Evolutionary conservation across 2,888 invertebrate species (phyloP).

Genomic region (Campoplex nolae): DNA sequence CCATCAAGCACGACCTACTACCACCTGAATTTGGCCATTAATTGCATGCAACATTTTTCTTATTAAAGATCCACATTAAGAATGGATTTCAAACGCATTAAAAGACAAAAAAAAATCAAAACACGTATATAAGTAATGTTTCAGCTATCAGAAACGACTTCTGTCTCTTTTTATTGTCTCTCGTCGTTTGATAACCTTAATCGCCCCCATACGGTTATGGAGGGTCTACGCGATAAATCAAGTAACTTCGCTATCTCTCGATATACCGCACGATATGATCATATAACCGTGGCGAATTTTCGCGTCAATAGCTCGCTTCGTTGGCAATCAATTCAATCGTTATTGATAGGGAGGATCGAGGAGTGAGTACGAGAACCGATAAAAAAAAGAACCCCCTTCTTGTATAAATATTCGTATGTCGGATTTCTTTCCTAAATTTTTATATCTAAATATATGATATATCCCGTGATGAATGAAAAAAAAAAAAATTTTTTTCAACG

Average conservation of each 20-base stretch:
- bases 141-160: conserved; percentile 11
- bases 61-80: background rate
- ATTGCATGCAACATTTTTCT: background rate
- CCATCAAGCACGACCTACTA: background rate
- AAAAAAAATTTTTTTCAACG: background rate
- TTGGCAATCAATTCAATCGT: conserved; percentile 41
- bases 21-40: background rate
- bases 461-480: background rate
- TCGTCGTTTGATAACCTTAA: conserved; percentile 45
- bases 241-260: conserved; percentile 51
- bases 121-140: background rate
- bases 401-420: background rate
- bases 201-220: conserved; percentile 32
- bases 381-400: background rate
- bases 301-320: conserved; percentile 37
- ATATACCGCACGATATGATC: conserved; percentile 23
- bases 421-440: background rate
- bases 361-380: background rate
- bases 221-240: conserved; percentile 60
- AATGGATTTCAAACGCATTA: background rate
- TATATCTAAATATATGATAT: background rate
- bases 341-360: conserved; percentile 14
- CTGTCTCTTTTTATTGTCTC: conserved; percentile 11
- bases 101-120: background rate
- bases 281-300: conserved; percentile 53